Base-by-base conservation (phyloP, 2,113 vertebrate species). In the Indicator maculatus region DNA sequence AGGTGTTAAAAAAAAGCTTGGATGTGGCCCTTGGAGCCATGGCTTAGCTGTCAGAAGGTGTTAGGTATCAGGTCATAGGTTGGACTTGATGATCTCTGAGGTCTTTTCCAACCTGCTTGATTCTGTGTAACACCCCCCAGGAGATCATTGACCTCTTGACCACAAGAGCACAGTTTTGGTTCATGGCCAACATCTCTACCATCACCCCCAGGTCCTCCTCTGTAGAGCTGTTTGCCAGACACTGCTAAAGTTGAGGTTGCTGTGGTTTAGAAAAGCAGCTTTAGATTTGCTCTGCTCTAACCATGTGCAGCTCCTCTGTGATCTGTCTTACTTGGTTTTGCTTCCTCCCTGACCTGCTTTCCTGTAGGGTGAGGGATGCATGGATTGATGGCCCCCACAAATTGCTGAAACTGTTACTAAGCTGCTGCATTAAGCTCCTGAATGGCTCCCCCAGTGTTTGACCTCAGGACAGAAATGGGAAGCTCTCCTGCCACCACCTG, bases 231-330 rank as follows among this genome's bases (percentile, higher is more conserved):
- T 28, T 56, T 56, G 30, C 15, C 53, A 55, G 30, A 59, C 6
- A 12, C n/a, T 6, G 23, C 0, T 0, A 15, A 75, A 27, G 26
- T 56, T 73, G 9, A 47, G 8, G 19, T 30, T 41, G 33, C 9
- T 59, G 26, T 59, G 60, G 16, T 41, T 58, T 58, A 19, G 28
- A 81, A 27, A 6, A 61, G 50, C 2, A 6, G 11, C 26, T 36
- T 83, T 83, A 2, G 4, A n/a, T 52, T 85, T 87, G 17, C 44
- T 76, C 28, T 59, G 1, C 17, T 66, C 1, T 21, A 33, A 36
- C 20, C 0, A 0, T 59, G 47, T n/a, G 16, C 10, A 81, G 28
- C 19, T 75, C 30, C 11, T 55, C 27, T 60, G 11, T 79, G 75
- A 61, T 71, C 30, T 55, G 28, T 61, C 41, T 86, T 69, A 6